phyloP scores from a whole-genome alignment of 2,797 vertebrate species.

The Varecia variegata region DNA sequence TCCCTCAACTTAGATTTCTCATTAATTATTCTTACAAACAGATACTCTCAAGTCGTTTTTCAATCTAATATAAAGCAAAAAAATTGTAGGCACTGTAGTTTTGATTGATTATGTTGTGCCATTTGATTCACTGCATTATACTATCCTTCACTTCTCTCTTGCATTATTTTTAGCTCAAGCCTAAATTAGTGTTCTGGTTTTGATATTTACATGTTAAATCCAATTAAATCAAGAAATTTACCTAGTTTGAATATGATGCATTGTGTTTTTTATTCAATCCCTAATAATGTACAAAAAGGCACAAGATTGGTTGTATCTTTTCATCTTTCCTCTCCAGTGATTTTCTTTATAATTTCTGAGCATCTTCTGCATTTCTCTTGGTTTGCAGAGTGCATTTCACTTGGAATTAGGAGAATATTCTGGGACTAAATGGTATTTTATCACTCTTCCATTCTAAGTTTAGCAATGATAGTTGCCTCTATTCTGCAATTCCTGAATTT shows the following conservation, averaged over 20 bases:
- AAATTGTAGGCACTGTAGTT: constrained; percentile 47
- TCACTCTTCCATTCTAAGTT: not conserved
- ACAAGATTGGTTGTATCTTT: not conserved
- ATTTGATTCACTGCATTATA: constrained; percentile 44
- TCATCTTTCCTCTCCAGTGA: not conserved
- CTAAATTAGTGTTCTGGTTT: constrained; percentile 48
- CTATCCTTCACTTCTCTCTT: constrained; percentile 42
- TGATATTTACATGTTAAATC: constrained; percentile 44
- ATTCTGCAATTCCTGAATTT: not conserved
- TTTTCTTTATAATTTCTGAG: not conserved
- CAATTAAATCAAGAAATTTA: constrained; percentile 54
- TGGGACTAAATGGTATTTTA: not conserved
- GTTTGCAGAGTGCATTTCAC: not conserved
- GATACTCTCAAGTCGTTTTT: constrained; percentile 63
- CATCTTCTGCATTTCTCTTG: not conserved
- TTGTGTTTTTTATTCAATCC: constrained; percentile 38
- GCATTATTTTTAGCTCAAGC: constrained; percentile 53
- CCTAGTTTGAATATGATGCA: constrained; percentile 26
- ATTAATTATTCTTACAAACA: constrained; percentile 57
- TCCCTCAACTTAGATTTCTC: constrained; percentile 55
- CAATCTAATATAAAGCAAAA: constrained; percentile 62
- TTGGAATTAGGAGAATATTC: not conserved
- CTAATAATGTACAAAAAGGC: not conserved
- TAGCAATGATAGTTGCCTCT: not conserved
- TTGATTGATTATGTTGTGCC: constrained; percentile 54